Conservation (phyloP, 2,113 vertebrate species). For the Rana temporaria region DNA sequence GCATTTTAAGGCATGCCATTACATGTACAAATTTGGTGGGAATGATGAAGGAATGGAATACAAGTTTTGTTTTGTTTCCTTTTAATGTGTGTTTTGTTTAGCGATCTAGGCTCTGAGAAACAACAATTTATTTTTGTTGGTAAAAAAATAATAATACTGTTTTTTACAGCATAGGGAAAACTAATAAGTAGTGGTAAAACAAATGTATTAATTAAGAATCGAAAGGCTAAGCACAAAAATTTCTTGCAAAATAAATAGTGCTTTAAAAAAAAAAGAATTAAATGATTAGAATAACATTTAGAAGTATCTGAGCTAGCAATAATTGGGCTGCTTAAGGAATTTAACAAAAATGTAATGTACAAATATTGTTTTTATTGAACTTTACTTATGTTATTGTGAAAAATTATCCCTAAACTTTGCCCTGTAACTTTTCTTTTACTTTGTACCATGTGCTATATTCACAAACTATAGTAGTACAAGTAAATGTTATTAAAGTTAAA, state of each 20-base stretch:
- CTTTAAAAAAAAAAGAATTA: slow-evolving; percentile 17
- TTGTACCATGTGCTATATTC: no score
- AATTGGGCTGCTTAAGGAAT: slow-evolving; percentile 31
- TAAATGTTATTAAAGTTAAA: no score
- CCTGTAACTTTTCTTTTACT: no score
- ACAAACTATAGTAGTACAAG: no score
- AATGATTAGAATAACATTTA: neutral
- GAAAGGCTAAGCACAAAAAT: slow-evolving; percentile 1
- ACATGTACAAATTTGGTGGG: no score
- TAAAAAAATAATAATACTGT: neutral
- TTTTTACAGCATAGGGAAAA: neutral
- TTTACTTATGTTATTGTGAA: slow-evolving; percentile 11
- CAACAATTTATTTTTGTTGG: no score
- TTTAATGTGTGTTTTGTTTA: no score
- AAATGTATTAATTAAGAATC: slow-evolving; percentile 36
- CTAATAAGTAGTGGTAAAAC: slow-evolving; percentile 21
- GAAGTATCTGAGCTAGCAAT: slow-evolving; percentile 15
- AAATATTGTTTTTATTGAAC: slow-evolving; percentile 25
- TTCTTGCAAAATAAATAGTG: slow-evolving; percentile 27
- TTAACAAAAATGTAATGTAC: slow-evolving; percentile 38
- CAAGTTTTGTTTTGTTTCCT: no score
- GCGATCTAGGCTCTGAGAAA: no score
- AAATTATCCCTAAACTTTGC: neutral
- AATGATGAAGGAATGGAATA: no score
- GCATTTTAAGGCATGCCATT: no score